Evolutionary conservation across 2,797 vertebrate genomes (phyloP).

Genomic region (Tympanoctomys barrerae): DNA sequence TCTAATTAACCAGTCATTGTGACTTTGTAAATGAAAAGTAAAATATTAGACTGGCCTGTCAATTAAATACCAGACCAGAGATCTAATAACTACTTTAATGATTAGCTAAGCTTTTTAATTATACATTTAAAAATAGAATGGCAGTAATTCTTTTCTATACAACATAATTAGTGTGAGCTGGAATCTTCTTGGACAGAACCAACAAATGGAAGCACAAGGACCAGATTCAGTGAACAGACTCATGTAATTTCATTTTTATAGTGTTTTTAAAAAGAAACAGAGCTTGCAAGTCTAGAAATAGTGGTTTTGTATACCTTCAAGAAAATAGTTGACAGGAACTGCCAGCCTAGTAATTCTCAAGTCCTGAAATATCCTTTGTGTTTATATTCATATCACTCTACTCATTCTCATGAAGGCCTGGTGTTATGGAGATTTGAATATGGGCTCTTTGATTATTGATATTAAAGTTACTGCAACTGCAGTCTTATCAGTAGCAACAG

Average conservation of each 20-base stretch:
- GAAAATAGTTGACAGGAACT: not conserved
- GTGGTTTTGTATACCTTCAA: not conserved
- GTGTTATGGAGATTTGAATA: not conserved
- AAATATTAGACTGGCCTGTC: not conserved
- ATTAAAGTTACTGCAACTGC: not conserved
- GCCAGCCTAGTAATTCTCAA: not conserved
- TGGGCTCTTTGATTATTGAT: not conserved
- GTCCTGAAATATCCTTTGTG: not conserved
- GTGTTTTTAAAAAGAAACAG: not conserved
- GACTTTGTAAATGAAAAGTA: slow-evolving; percentile 19
- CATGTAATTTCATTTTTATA: not conserved
- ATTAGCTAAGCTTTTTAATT: not conserved
- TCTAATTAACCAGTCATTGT: not conserved
- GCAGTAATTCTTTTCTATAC: not conserved
- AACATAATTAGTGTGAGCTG: not conserved
- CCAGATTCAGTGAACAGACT: not conserved
- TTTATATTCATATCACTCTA: not conserved
- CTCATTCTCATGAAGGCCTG: not conserved
- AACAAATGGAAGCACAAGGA: not conserved
- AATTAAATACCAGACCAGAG: not conserved
- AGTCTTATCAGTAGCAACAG: not conserved
- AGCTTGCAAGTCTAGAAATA: not conserved
- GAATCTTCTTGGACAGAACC: not conserved
- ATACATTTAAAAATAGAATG: not conserved
- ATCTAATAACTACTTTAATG: not conserved